Base-by-base conservation (phyloP, 2,888 invertebrate species). In the Seira musarum region DNA sequence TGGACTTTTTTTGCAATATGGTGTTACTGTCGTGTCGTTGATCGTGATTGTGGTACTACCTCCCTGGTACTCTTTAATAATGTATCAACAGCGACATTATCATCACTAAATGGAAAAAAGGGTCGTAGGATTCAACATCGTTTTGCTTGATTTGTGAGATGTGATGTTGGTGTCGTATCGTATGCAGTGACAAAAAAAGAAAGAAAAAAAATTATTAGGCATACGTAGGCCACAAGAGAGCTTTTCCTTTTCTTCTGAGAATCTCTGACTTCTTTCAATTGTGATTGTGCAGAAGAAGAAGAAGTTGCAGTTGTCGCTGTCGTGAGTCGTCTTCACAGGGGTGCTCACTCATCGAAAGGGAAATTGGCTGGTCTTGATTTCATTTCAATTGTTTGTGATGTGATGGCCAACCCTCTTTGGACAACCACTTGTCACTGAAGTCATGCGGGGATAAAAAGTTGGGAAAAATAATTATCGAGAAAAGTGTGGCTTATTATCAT, bases 311-410 rank as follows among this genome's bases (percentile, higher is more conserved):
- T 30, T 66, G 15, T 30, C n/a, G n/a, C 10, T 61, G 40, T 71
- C 71, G 71, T 71, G 71, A 71, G 15, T 22, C 71, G 71, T 5
- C n/a, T n/a, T 70, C 63, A 35, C 71, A 22, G 63, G 69, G 71
- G 71, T 61, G 61, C 71, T 35, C 61, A 24, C 24, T 53, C 25
- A 25, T 21, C n/a, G 15, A 25, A 17, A 53, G 22, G 68, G 65
- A 8, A 30, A 8, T 30, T 30, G 30, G 30, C 30, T 30, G 30
- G 2, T 30, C 30, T 30, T 30, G 30, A 30, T 30, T 30, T 30
- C 2, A 30, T 30, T 30, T 30, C 3, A 30, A 30, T 30, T 30
- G 30, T 30, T 30, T 30, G 30, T 30, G 30, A 30, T 30, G 30
- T 30, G 30, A 30, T 30, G 30, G 8, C 30, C 30, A 30, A 30